Conservation (phyloP, 2,888 invertebrate species). For the Harpalus rufipes region DNA sequence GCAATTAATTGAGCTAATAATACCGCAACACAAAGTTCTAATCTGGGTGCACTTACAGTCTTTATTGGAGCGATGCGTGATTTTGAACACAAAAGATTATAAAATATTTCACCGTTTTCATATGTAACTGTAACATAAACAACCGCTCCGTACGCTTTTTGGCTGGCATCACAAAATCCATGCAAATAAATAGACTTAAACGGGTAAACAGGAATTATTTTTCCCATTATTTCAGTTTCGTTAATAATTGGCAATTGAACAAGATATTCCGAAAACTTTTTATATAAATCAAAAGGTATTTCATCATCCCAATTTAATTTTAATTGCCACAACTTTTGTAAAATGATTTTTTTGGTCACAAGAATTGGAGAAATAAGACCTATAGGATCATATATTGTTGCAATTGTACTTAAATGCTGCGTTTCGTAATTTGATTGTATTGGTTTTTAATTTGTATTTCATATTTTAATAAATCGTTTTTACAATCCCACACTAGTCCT, state of each 20-base stretch:
- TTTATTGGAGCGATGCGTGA: constrained; percentile 34
- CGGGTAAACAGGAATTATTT: constrained; percentile 11
- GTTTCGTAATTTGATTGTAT: constrained; percentile 50
- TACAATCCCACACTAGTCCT: constrained; percentile 46
- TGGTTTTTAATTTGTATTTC: constrained; percentile 30
- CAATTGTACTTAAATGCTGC: constrained; percentile 26
- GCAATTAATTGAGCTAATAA: constrained; percentile 52
- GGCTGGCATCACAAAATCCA: constrained; percentile 41
- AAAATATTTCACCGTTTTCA: constrained; percentile 25
- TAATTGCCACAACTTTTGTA: constrained; percentile 37
- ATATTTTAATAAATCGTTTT: constrained; percentile 40
- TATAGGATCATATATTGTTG: constrained; percentile 45
- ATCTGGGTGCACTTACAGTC: constrained; percentile 19
- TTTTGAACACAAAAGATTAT: constrained; percentile 49
- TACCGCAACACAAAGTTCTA: constrained; percentile 45
- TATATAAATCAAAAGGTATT: constrained; percentile 6
- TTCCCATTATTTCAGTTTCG: constrained; percentile 45
- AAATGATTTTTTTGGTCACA: constrained; percentile 19
- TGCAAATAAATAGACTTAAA: constrained; percentile 23
- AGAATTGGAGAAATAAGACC: constrained; percentile 28
- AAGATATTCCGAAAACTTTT: constrained; percentile 30
- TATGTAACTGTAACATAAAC: constrained; percentile 15
- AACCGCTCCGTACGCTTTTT: constrained; percentile 29
- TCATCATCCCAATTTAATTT: constrained; percentile 32
- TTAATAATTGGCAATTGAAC: constrained; percentile 23